Percentiles rank a stretch among this genome's conserved stretches.
phyloP scores from a whole-genome alignment of 2,888 invertebrate genomes.

The Athalia circularis region DNA sequence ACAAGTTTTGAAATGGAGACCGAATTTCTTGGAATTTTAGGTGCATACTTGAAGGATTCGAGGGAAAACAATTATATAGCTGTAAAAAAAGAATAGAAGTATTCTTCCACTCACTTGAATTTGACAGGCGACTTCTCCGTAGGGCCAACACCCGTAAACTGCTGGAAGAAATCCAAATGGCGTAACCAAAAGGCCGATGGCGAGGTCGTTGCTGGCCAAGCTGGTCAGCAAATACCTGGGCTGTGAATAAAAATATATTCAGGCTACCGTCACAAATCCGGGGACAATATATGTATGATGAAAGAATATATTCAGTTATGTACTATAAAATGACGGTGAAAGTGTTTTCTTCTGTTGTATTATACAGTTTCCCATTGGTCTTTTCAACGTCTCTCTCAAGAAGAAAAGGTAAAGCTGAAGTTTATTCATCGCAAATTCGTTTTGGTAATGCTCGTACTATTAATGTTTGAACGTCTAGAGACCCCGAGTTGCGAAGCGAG shows the following conservation, averaged over 20 bases:
- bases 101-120: constrained; percentile 83
- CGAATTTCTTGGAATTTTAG: no score
- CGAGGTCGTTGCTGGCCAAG: constrained; percentile 90
- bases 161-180: constrained; percentile 91
- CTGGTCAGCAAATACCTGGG: constrained; percentile 92
- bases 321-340: neutral
- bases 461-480: constrained; percentile 8
- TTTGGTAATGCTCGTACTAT: neutral
- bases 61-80: no score
- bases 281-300: neutral
- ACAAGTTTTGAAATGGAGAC: no score
- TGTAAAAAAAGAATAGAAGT: constrained; percentile 28
- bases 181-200: constrained; percentile 90
- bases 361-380: neutral
- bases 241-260: constrained; percentile 75
- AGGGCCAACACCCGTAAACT: constrained; percentile 92
- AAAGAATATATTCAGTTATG: neutral
- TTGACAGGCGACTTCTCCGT: constrained; percentile 92
- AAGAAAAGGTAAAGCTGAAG: no score
- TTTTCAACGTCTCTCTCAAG: neutral
- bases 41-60: no score
- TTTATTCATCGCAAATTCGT: constrained; percentile 6
- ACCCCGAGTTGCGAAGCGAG: neutral
- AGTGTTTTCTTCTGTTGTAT: neutral
- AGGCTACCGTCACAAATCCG: no score